Evolutionary conservation across 2,797 vertebrate species (phyloP), one percentile per base, ranked within the genome.

Genomic region (Lutjanus argentimaculatus): DNA sequence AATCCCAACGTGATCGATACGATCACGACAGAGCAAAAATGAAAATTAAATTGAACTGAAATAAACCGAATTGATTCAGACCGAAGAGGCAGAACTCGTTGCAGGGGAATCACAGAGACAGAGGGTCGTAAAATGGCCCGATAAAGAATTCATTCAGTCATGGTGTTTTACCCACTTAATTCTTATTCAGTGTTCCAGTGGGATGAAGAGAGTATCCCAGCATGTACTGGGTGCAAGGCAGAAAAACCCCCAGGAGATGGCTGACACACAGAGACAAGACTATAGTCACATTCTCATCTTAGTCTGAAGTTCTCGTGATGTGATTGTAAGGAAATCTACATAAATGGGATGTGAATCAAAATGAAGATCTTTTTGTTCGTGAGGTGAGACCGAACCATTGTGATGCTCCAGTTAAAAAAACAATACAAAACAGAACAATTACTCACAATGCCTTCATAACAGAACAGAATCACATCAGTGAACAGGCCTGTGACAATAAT

Each of bases 31-130:
- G 53, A 79, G 63, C 67, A 55, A 49, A 30, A 86, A 61, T 76
- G 75, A 87, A 87, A 75, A 81, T 87, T 7, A 76, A 82, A 90
- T 81, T 85, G 75, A 89, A 88, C 67, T 79, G 72, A 89, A 85
- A 89, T 88, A 46, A 89, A 79, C 49, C 22, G 59, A 87, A 90
- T 81, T 79, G 77, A 91, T 89, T 86, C 30, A n/a, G 58, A 82
- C 57, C n/a, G 49, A 65, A 71, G 72, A 79, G 63, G 55, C 72
- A 81, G 69, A 75, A 67, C 56, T 82, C 30, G 7, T 79, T 73
- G 74, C 67, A 73, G 70, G 52, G 72, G 75, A 75, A 70, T 83
- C 65, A 42, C 21, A 21, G 42, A 65, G 57, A 61, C 66, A 46
- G 1, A 30, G 25, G 4, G 13, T 67, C 4, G 1, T 61, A 79